Conservation (phyloP, 2,113 vertebrate genomes). For the Embiotoca jacksoni region DNA sequence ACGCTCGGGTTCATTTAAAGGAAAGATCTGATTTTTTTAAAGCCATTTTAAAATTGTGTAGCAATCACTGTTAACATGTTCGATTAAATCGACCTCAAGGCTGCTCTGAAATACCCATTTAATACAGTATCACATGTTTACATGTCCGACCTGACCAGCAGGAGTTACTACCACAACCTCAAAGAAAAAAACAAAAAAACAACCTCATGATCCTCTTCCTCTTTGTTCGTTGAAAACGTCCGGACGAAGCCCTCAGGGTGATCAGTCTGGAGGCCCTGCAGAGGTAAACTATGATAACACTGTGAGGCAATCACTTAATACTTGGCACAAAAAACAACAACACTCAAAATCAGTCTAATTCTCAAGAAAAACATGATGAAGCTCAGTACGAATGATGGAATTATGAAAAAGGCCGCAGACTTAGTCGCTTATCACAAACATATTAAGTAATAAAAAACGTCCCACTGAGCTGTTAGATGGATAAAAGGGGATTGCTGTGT, state of each 20-base stretch:
- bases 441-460: slow-evolving; percentile 56
- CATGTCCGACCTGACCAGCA: background rate
- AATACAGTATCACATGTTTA: too few species aligned
- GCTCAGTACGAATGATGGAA: too few species aligned
- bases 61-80: background rate
- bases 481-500: slow-evolving; percentile 68
- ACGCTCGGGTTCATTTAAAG: slow-evolving; percentile 1
- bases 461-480: slow-evolving; percentile 56
- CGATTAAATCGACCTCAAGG: too few species aligned
- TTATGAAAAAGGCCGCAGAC: slow-evolving; percentile 4
- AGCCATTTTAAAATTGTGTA: background rate
- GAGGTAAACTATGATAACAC: background rate
- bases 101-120: too few species aligned
- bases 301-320: slow-evolving; percentile 4
- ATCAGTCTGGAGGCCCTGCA: background rate
- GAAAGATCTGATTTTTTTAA: background rate
- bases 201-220: background rate
- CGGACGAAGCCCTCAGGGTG: background rate
- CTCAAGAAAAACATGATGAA: slow-evolving; percentile 21
- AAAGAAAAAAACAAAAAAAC: background rate
- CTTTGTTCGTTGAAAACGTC: too few species aligned
- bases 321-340: background rate
- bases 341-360: background rate
- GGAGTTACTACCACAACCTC: background rate
- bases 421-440: slow-evolving; percentile 66